Evolutionary conservation across 2,888 invertebrate species (phyloP), one percentile per base, ranked within the genome.

Genomic region (Amblyteles armatorius): DNA sequence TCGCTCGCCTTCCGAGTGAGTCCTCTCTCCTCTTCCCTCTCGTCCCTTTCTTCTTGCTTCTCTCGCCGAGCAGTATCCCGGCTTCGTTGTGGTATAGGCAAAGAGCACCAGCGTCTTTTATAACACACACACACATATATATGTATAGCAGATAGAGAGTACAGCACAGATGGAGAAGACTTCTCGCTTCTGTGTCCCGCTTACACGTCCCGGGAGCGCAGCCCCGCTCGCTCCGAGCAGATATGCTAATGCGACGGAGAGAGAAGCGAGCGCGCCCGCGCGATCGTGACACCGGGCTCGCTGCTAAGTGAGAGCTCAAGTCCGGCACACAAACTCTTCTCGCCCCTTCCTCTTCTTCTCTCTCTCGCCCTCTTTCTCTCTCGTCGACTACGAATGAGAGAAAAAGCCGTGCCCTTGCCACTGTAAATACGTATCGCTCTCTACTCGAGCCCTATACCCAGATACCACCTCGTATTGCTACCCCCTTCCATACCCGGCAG

Each of bases 231-330:
- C 90, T 88, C 88, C 88, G 89, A 78, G 74, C 52, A 88, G 93
- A 94, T 94, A 94, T 94, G 94, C 93, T 94, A 93, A 94, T 94
- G 93, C 88, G 83, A 80, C 87, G 86, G 84, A 26, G 71, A 81
- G 52, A 67, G 60, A 50, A 63, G 77, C 79, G 65, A 83, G 50
- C 55, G 50, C 55, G 19, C 57, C 90, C 91, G 76, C 91, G 93
- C 91, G 93, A 93, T 93, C 94, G 93, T 94, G 93, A 94, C 93
- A 92, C 91, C 90, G 91, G 84, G 79, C 52, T 81, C 90, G 88
- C 91, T 89, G 91, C 92, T 93, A 93, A 94, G 94, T 94, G 91
- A 94, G 94, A 93, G 93, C 94, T 94, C 94, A 94, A 93, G 91
- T 81, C 80, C 81, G 22, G 77, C 89, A 90, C 90, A 88, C 44